phyloP scores from a whole-genome alignment of 2,888 invertebrate species.

The Orchesella flavescens region DNA sequence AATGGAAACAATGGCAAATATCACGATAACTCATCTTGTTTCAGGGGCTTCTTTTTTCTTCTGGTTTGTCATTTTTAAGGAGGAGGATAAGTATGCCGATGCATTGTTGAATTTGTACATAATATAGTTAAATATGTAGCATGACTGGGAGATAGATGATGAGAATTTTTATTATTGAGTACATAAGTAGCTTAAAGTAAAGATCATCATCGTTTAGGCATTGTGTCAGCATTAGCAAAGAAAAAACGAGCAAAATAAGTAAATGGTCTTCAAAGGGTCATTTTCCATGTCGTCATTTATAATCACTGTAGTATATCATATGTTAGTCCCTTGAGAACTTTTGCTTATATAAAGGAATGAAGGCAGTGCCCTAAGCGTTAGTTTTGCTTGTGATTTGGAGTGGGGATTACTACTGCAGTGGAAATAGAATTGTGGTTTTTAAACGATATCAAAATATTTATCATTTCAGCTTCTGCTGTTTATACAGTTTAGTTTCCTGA shows the following conservation, averaged over 20 bases:
- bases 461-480: not conserved
- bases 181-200: not conserved
- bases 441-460: not conserved
- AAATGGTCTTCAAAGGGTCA: conserved; percentile 44
- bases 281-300: conserved; percentile 43
- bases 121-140: not conserved
- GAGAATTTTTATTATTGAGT: not conserved
- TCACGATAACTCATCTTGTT: conserved; percentile 7
- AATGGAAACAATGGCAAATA: not conserved
- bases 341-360: conserved; percentile 41
- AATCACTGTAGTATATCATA: not conserved
- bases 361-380: conserved; percentile 13
- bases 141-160: not conserved
- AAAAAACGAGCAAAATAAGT: not conserved
- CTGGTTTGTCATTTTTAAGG: conserved; percentile 14
- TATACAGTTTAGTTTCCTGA: not conserved
- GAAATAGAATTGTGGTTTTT: not conserved
- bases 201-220: too few species aligned
- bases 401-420: conserved; percentile 25
- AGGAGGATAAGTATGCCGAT: not conserved
- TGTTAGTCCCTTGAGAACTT: conserved; percentile 30
- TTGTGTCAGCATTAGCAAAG: too few species aligned
- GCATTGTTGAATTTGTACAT: not conserved
- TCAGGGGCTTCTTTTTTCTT: conserved; percentile 24
- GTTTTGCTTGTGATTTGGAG: conserved; percentile 18